Evolutionary conservation across 2,113 vertebrate species (phyloP), one percentile per base, ranked within the genome.

Genomic region (Eleginops maclovinus): DNA sequence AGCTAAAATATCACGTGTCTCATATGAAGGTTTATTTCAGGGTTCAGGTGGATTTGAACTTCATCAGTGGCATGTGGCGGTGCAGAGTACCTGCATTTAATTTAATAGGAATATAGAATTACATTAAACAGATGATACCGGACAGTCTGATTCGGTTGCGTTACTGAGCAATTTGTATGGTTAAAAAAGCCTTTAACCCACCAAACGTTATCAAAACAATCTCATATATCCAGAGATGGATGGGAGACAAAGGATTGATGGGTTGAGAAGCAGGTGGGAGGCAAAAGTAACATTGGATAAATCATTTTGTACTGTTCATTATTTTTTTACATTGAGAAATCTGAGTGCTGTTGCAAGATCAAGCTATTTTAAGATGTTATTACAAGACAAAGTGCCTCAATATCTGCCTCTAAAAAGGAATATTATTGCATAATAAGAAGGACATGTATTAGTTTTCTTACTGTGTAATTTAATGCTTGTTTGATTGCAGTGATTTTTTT

Each of bases 271-370:
- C 43, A 47, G 46, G 50, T 46, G 73, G 19, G 65, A 22, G 16
- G 56, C 56, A 28, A 22, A 17, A 53, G 36, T 72, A 59, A 64
- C 87, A 80, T 69, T 81, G 76, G 86, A 85, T 36, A 36, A 36
- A 81, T 53, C 24, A 63, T 84, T 64, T 77, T 63, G 54, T 85
- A 76, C 51, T 36, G 31, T 36, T 67, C 1, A 4, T 31, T 5
- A 65, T 83, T 59, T 67, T 69, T 44, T 77, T 44, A 28, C 62
- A 77, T 9, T 40, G 41, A 59, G 2, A 62, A 40, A 7, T 77
- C 36, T 9, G 61, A 68, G 60, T 79, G 70, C 77, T 77, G 77
- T 73, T 63, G 51, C 53, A 11, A 47, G 2, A 49, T 65, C 17
- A 9, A 43, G 68, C 12, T 55, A 58, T 13, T 56, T 55, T 73